A percentile compares a stretch with the other conserved stretches of the same genome.
phyloP scores from a whole-genome alignment of 2,888 invertebrate species.

The Ethmia dodecea region DNA sequence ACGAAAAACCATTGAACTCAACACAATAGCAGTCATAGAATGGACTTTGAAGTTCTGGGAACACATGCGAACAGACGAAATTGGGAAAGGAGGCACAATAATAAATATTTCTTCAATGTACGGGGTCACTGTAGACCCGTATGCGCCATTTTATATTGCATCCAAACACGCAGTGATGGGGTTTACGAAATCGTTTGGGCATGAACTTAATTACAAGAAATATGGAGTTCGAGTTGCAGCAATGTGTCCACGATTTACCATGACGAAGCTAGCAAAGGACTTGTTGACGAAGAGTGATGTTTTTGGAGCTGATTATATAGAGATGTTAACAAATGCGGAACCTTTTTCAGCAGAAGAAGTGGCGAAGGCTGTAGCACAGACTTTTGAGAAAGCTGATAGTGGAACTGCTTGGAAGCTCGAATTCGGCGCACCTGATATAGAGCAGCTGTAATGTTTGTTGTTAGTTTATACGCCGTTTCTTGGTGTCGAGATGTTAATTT shows the following conservation, averaged over 20 bases:
- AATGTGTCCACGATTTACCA: slow-evolving; percentile 44
- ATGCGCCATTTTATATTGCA: slow-evolving; percentile 71
- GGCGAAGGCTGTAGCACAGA: slow-evolving; percentile 26
- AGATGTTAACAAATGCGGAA: background rate
- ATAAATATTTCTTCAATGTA: slow-evolving; percentile 77
- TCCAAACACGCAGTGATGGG: slow-evolving; percentile 72
- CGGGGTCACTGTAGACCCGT: slow-evolving; percentile 59
- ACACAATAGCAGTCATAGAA: slow-evolving; percentile 26
- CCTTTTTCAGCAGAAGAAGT: slow-evolving; percentile 23
- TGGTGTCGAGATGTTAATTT: too few species aligned
- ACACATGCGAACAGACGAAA: slow-evolving; percentile 64
- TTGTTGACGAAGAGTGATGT: background rate
- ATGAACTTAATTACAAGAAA: slow-evolving; percentile 40
- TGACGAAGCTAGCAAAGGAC: background rate
- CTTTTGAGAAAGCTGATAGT: slow-evolving; percentile 42
- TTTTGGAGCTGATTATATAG: background rate
- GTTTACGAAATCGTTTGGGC: slow-evolving; percentile 49
- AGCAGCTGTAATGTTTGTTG: too few species aligned
- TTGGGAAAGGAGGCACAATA: slow-evolving; percentile 73
- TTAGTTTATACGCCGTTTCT: too few species aligned
- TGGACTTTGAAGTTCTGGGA: slow-evolving; percentile 62
- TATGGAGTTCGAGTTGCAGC: slow-evolving; percentile 55
- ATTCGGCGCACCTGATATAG: too few species aligned
- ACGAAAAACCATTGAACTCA: slow-evolving; percentile 28
- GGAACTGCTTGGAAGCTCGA: slow-evolving; percentile 43